Evolutionary conservation across 2,888 invertebrate genomes (phyloP).

Genomic region (Zootermopsis nevadensis): DNA sequence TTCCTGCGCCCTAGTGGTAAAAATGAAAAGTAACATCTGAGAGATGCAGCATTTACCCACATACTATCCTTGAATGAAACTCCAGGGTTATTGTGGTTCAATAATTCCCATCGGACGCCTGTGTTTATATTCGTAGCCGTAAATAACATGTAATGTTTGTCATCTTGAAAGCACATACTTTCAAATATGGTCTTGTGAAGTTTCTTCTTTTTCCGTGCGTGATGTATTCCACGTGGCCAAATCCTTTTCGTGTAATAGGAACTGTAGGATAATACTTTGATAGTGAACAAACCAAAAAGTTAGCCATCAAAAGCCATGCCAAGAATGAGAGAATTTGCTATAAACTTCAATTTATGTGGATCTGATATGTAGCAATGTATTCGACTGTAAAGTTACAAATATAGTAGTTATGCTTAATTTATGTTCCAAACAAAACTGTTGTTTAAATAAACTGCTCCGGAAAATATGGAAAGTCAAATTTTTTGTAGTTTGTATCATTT

Average conservation of each 20-base stretch:
- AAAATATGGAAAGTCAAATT: conserved; percentile 53
- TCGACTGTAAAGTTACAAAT: not conserved
- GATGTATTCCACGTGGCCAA: not conserved
- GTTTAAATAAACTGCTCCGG: conserved; percentile 22
- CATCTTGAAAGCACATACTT: too few relatives aligned
- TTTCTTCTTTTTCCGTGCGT: not conserved
- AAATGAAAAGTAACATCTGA: too few relatives aligned
- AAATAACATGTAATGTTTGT: too few relatives aligned
- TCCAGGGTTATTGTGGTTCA: too few relatives aligned
- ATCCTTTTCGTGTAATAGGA: not conserved
- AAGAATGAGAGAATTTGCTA: not conserved
- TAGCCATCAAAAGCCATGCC: not conserved
- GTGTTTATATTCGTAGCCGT: too few relatives aligned
- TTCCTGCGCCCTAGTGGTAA: too few relatives aligned
- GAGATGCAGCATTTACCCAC: too few relatives aligned
- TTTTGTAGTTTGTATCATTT: conserved; percentile 61
- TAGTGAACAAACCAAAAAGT: not conserved
- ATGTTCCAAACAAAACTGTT: not conserved
- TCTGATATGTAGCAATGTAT: not conserved
- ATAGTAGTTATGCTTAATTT: conserved; percentile 34
- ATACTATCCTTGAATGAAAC: too few relatives aligned
- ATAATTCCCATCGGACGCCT: too few relatives aligned
- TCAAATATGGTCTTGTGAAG: not conserved
- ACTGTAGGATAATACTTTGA: not conserved
- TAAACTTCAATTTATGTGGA: not conserved